phyloP scores from a whole-genome alignment of 2,797 vertebrate species.

The Erpetoichthys calabaricus region DNA sequence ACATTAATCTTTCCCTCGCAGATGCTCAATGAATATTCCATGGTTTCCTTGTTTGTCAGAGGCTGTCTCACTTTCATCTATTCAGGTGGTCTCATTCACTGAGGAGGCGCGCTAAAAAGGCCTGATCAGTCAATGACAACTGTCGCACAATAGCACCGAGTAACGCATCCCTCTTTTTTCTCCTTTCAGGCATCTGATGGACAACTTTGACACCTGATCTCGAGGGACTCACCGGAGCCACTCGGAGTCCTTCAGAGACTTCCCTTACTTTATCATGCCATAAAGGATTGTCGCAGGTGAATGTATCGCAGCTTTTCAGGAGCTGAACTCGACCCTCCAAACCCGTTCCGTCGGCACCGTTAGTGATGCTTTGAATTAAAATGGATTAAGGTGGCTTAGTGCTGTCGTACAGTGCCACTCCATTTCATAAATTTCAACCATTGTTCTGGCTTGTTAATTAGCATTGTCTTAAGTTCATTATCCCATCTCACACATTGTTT shows the following conservation, averaged over 20 bases:
- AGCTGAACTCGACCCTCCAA: constrained; percentile 44
- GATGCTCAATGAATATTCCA: constrained; percentile 99
- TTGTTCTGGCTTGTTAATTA: constrained; percentile 91
- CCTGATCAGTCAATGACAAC: constrained; percentile 98
- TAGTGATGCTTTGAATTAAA: constrained; percentile 38
- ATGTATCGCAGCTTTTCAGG: constrained; percentile 74
- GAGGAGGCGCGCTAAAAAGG: constrained; percentile 86
- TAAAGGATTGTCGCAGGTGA: constrained; percentile 79
- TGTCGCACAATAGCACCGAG: constrained; percentile 73
- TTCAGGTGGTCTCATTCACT: constrained; percentile 96
- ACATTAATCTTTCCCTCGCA: constrained; percentile 98
- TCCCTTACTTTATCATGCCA: constrained; percentile 71
- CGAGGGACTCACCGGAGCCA: constrained; percentile 49
- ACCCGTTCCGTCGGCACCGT: constrained; percentile 39
- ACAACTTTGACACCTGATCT: constrained; percentile 90
- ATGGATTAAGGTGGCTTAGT: constrained; percentile 64
- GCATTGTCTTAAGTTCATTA: constrained; percentile 98
- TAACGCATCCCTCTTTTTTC: constrained; percentile 64
- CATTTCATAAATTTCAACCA: constrained; percentile 64
- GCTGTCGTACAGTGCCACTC: constrained; percentile 63
- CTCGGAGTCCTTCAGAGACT: constrained; percentile 65
- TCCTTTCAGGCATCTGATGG: constrained; percentile 87
- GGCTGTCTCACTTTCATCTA: constrained; percentile 97
- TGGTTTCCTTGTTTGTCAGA: constrained; percentile 88
- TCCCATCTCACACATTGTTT: constrained; percentile 59